These are phyloP conservation scores for Chaetura pelagica DNA, from an alignment of 2,113 vertebrate genomes.

Conservation along the genomic window DNA sequence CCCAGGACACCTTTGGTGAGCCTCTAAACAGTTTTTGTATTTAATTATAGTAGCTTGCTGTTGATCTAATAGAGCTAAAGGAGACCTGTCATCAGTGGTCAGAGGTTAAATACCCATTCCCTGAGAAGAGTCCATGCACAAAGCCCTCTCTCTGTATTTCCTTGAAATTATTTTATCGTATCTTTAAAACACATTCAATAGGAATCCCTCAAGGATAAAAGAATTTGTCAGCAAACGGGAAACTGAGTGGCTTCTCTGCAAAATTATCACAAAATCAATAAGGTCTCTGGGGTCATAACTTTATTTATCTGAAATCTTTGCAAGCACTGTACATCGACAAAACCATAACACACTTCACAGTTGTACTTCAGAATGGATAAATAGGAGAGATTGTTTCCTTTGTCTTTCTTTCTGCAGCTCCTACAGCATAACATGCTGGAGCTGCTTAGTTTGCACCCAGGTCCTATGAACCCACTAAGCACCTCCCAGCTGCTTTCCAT, in stretches of 20 bases:
- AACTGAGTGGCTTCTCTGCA: slow-evolving; percentile 64
- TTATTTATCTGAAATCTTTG: slow-evolving; percentile 67
- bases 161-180: slow-evolving; percentile 50
- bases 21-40: slow-evolving; percentile 77
- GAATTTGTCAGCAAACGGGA: slow-evolving; percentile 61
- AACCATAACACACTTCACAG: slow-evolving; percentile 52
- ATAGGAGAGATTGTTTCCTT: neutral
- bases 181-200: slow-evolving; percentile 49
- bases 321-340: slow-evolving; percentile 17
- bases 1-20: slow-evolving; percentile 73
- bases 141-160: slow-evolving; percentile 36
- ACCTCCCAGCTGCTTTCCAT: neutral
- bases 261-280: slow-evolving; percentile 77
- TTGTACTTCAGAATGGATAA: neutral
- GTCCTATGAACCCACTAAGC: neutral
- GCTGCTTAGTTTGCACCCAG: neutral
- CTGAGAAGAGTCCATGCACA: slow-evolving; percentile 1
- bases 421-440: neutral
- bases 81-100: slow-evolving; percentile 69
- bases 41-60: slow-evolving; percentile 78
- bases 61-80: slow-evolving; percentile 72
- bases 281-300: slow-evolving; percentile 6
- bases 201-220: slow-evolving; percentile 44
- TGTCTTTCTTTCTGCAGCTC: neutral
- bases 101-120: slow-evolving; percentile 77